phyloP scores from a whole-genome alignment of 2,797 vertebrate species.

The Gobionotothen gibberifrons region DNA sequence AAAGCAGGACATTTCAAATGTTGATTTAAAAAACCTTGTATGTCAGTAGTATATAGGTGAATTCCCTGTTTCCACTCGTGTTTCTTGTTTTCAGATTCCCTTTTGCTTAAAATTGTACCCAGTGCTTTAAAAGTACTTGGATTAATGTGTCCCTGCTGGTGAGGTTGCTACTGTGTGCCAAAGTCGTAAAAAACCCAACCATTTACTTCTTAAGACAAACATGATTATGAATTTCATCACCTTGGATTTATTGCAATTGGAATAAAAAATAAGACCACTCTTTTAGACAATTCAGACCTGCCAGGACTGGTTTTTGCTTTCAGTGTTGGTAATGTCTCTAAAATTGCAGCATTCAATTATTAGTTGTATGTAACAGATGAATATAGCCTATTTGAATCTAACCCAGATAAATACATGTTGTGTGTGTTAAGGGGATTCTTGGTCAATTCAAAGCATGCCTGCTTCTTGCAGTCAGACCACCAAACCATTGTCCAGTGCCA shows the following conservation, averaged over 20 bases:
- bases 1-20: background rate
- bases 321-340: background rate
- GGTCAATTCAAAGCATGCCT: background rate
- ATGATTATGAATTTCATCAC: background rate
- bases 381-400: background rate
- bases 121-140: constrained; percentile 14
- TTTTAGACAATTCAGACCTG: background rate
- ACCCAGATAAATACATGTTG: constrained; percentile 2
- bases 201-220: background rate
- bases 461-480: constrained; percentile 22
- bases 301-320: background rate
- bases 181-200: background rate
- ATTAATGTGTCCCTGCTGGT: background rate
- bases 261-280: background rate
- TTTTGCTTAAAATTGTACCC: constrained; percentile 28
- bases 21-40: background rate
- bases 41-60: background rate
- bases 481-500: constrained; percentile 41
- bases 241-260: background rate
- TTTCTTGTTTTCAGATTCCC: background rate
- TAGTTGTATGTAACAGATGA: background rate
- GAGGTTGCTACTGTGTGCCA: background rate
- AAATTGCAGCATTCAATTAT: background rate
- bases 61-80: background rate
- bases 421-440: background rate